A percentile compares a stretch with the other conserved stretches of the same genome.
Evolutionary conservation across 2,888 invertebrate species (phyloP).

Genomic region (Rhingia campestris): DNA sequence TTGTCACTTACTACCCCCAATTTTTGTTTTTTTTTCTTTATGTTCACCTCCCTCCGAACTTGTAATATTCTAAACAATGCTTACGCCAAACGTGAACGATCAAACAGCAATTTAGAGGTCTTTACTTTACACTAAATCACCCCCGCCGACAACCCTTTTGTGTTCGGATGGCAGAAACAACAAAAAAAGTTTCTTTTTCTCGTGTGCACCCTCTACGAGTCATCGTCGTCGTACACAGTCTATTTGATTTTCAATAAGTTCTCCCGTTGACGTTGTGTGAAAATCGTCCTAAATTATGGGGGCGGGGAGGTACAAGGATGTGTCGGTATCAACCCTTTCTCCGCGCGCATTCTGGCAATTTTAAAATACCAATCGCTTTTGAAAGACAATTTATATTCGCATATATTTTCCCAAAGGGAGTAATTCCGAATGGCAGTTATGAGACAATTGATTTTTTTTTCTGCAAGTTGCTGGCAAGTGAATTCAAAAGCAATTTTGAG

Average conservation of each 20-base stretch:
- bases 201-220: conserved; percentile 33
- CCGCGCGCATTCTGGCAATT: conserved; percentile 58
- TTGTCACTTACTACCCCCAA: conserved; percentile 36
- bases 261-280: conserved; percentile 72
- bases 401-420: conserved; percentile 71
- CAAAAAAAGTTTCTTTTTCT: conserved; percentile 47
- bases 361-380: conserved; percentile 74
- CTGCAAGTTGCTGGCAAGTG: conserved; percentile 14
- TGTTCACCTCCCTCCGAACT: conserved; percentile 1
- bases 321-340: conserved; percentile 64
- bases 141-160: conserved; percentile 68
- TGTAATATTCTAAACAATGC: not conserved
- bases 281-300: conserved; percentile 73
- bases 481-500: conserved; percentile 57
- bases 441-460: conserved; percentile 68
- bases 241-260: conserved; percentile 74
- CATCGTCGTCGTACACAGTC: conserved; percentile 21
- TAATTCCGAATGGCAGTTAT: conserved; percentile 69
- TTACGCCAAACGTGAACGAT: conserved; percentile 65
- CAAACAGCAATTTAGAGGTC: conserved; percentile 73
- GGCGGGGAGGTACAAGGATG: conserved; percentile 51
- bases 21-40: conserved; percentile 27
- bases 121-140: conserved; percentile 73
- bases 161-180: not conserved
- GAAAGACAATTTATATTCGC: conserved; percentile 73